Evolutionary conservation across 2,888 invertebrate species (phyloP).

Genomic region (Philereme transversata): DNA sequence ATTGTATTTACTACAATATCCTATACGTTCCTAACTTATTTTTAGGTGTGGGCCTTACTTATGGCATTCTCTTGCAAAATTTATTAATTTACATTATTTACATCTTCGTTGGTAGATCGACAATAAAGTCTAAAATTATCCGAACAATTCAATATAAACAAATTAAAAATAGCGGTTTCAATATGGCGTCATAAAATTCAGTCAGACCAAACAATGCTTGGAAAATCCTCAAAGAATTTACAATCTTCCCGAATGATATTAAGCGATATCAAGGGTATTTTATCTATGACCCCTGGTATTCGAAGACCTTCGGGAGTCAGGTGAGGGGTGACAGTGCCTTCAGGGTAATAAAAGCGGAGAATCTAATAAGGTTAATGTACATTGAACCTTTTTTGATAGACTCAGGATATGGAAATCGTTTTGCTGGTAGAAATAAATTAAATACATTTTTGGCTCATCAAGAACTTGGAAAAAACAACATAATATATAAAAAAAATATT

Average conservation of each 20-base stretch:
- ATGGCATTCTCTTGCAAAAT: too few species aligned
- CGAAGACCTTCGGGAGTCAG: background rate
- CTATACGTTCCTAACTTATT: too few species aligned
- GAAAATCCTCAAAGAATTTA: conserved; percentile 7
- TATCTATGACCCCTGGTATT: conserved; percentile 10
- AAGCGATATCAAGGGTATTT: conserved; percentile 7
- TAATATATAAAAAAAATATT: too few species aligned
- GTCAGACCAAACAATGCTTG: background rate
- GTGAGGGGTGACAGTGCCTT: background rate
- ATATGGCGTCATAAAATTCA: conserved; percentile 1
- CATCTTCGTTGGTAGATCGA: background rate
- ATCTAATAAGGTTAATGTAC: conserved; percentile 6
- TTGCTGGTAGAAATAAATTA: too few species aligned
- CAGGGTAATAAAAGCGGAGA: background rate
- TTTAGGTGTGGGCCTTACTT: too few species aligned
- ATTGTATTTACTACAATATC: too few species aligned
- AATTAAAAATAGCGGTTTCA: background rate
- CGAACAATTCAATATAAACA: background rate
- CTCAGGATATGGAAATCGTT: background rate
- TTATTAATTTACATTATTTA: too few species aligned
- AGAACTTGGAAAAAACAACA: too few species aligned
- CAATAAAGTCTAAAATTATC: background rate
- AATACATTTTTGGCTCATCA: too few species aligned
- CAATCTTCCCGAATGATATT: conserved; percentile 5
- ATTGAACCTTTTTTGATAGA: conserved; percentile 9